A percentile compares a stretch with the other conserved stretches of the same genome.
These are phyloP conservation scores for Lasius fuliginosus DNA, from an alignment of 2,888 invertebrate genomes.

Conservation along the genomic window DNA sequence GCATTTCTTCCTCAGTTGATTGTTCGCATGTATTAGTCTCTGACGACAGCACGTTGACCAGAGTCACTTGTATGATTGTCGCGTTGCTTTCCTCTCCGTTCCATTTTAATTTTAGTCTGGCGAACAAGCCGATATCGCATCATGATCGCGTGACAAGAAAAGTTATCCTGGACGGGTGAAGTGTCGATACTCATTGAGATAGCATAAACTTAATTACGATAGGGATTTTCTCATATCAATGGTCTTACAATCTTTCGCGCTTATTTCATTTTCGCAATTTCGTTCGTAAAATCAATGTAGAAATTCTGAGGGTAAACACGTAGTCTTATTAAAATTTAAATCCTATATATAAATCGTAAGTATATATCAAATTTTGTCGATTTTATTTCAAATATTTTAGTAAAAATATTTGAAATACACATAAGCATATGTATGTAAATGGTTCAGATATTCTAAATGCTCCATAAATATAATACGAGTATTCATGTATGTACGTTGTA, in stretches of 20 bases:
- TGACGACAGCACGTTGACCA: conserved; percentile 81
- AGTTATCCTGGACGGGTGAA: neutral
- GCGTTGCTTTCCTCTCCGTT: conserved; percentile 74
- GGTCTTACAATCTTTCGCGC: neutral
- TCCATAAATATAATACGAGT: neutral
- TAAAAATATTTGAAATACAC: neutral
- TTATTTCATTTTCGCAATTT: neutral
- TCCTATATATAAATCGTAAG: neutral
- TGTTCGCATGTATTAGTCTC: conserved; percentile 79
- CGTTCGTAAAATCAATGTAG: neutral
- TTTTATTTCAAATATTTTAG: neutral
- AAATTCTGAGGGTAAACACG: neutral
- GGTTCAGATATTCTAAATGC: neutral
- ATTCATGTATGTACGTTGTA: neutral
- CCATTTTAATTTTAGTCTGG: conserved; percentile 86
- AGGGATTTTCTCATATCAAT: neutral
- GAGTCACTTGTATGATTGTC: conserved; percentile 79
- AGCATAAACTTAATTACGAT: neutral
- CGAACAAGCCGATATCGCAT: conserved; percentile 22
- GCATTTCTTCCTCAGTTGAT: conserved; percentile 74
- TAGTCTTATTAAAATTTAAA: conserved; percentile 3
- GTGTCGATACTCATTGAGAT: neutral
- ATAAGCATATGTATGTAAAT: neutral
- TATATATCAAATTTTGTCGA: neutral
- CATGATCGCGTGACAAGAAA: conserved; percentile 23